phyloP scores from a whole-genome alignment of 2,888 invertebrate species.

The Suillia variegata region DNA sequence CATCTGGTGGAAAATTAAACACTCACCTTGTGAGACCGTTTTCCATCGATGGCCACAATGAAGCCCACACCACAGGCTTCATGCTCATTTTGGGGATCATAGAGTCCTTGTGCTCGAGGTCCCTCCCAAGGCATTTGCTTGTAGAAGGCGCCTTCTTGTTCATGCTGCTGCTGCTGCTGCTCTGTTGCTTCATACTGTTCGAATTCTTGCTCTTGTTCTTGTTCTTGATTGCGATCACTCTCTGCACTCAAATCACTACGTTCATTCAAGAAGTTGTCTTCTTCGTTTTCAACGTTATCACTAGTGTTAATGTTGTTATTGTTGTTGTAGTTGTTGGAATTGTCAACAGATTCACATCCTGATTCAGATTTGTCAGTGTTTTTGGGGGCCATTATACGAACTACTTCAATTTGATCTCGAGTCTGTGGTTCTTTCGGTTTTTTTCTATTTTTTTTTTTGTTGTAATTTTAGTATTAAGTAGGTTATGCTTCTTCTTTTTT shows the following conservation, averaged over 20 bases:
- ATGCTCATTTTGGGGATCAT: conserved; percentile 93
- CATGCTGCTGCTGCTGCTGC: conserved; percentile 31
- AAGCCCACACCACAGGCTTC: conserved; percentile 99
- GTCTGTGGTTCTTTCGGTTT: too few species aligned
- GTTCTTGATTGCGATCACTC: conserved; percentile 16
- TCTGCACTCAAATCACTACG: conserved; percentile 21
- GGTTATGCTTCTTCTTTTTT: too few species aligned
- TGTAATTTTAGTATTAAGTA: too few species aligned
- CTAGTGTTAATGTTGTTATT: conserved; percentile 24
- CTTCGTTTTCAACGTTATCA: conserved; percentile 32
- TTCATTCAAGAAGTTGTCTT: conserved; percentile 23
- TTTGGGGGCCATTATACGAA: conserved; percentile 61
- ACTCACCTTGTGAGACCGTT: conserved; percentile 84
- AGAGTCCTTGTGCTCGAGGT: conserved; percentile 89
- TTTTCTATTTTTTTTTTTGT: conserved; percentile 19
- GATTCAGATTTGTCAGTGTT: conserved; percentile 58
- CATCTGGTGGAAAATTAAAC: too few species aligned
- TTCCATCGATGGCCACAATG: conserved; percentile 97
- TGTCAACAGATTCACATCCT: conserved; percentile 58
- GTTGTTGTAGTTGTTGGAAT: conserved; percentile 37
- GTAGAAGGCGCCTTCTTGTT: conserved; percentile 4
- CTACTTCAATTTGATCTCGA: conserved; percentile 25
- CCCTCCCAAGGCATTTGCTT: conserved; percentile 75
- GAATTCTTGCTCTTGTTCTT: conserved; percentile 23
- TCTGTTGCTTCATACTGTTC: conserved; percentile 29